These are phyloP conservation scores for Sminthurides aquaticus DNA, from an alignment of 2,888 invertebrate genomes.

Conservation along the genomic window DNA sequence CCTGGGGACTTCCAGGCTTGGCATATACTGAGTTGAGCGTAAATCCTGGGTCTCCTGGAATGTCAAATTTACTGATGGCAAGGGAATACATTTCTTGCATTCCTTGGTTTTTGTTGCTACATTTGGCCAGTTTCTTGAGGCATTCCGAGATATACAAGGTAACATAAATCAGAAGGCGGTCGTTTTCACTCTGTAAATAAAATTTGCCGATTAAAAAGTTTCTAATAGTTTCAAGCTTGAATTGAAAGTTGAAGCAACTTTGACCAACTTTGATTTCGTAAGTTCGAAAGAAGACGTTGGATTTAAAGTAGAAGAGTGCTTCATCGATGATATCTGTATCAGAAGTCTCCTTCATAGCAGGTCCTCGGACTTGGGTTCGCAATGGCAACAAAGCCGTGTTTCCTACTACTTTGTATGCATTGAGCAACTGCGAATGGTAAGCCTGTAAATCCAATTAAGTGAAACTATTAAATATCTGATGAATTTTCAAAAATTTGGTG, in stretches of 20 bases:
- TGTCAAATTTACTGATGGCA: slow-evolving; percentile 88
- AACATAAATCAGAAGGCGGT: slow-evolving; percentile 91
- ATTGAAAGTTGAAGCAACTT: neutral
- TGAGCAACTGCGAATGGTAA: slow-evolving; percentile 85
- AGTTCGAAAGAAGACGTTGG: slow-evolving; percentile 97
- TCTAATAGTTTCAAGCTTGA: neutral
- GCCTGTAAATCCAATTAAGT: slow-evolving; percentile 67
- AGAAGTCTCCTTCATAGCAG: slow-evolving; percentile 64
- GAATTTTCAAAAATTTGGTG: too few relatives aligned
- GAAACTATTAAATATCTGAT: too few relatives aligned
- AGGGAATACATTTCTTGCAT: slow-evolving; percentile 93
- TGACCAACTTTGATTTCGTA: slow-evolving; percentile 87
- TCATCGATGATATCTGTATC: slow-evolving; percentile 93
- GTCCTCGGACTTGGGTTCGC: slow-evolving; percentile 83
- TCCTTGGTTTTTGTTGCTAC: slow-evolving; percentile 79
- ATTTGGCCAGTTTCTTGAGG: slow-evolving; percentile 85
- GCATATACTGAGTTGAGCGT: slow-evolving; percentile 93
- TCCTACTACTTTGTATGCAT: slow-evolving; percentile 67
- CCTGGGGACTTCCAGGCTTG: slow-evolving; percentile 67
- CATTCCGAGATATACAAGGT: slow-evolving; percentile 97
- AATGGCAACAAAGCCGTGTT: slow-evolving; percentile 90
- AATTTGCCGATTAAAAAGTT: neutral
- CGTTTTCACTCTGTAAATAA: slow-evolving; percentile 77
- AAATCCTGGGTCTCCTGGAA: slow-evolving; percentile 91
- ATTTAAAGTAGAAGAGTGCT: slow-evolving; percentile 93